Percentiles rank a stretch among this genome's conserved stretches.
These are phyloP conservation scores for Drosophila neotestacea DNA, from an alignment of 2,888 invertebrate genomes.

Conservation along the genomic window DNA sequence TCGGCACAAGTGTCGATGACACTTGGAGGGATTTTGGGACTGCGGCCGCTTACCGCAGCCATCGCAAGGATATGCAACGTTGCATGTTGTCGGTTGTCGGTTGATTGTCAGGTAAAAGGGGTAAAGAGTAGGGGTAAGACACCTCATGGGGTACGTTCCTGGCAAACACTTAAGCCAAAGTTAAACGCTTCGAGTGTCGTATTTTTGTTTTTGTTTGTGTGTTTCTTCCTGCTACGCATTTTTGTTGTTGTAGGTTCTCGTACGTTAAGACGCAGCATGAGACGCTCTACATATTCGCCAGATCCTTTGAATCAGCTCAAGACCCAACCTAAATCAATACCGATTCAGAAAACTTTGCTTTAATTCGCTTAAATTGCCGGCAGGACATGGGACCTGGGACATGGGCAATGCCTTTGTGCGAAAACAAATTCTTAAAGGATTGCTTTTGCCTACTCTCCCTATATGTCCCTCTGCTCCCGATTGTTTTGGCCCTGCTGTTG, in stretches of 20 bases:
- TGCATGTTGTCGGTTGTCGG: slow-evolving; percentile 33
- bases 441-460: slow-evolving; percentile 26
- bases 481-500: slow-evolving; percentile 73
- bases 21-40: slow-evolving; percentile 72
- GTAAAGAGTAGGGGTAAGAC: slow-evolving; percentile 53
- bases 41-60: slow-evolving; percentile 58
- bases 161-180: slow-evolving; percentile 79
- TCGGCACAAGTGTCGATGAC: slow-evolving; percentile 80
- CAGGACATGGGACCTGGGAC: slow-evolving; percentile 59
- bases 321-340: slow-evolving; percentile 71
- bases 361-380: slow-evolving; percentile 81
- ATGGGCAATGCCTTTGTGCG: slow-evolving; percentile 53
- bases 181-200: slow-evolving; percentile 80
- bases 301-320: slow-evolving; percentile 24
- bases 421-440: slow-evolving; percentile 59
- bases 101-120: slow-evolving; percentile 40
- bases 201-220: slow-evolving; percentile 73
- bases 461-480: slow-evolving; percentile 36
- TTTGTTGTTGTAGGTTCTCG: slow-evolving; percentile 22
- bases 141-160: slow-evolving; percentile 64
- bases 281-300: slow-evolving; percentile 31
- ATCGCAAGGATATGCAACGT: slow-evolving; percentile 62
- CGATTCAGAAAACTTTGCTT: slow-evolving; percentile 56
- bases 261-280: slow-evolving; percentile 62
- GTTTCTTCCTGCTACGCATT: slow-evolving; percentile 52